These are phyloP conservation scores for Etheostoma nigrum DNA, from an alignment of 2,797 vertebrate genomes.

Conservation along the genomic window DNA sequence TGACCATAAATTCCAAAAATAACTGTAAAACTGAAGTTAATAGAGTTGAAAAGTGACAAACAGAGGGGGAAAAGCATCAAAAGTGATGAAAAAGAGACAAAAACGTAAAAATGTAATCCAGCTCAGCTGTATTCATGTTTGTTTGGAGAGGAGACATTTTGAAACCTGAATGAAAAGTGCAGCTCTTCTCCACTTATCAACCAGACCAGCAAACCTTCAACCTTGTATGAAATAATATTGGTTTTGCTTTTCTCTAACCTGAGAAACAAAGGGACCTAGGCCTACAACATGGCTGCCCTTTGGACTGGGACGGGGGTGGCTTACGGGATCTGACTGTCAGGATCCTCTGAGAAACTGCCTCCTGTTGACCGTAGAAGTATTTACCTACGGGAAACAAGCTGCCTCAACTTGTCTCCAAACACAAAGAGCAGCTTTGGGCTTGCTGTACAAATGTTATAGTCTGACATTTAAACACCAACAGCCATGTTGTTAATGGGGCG, in stretches of 20 bases:
- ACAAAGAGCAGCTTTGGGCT: neutral
- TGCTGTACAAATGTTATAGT: neutral
- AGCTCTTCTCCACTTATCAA: neutral
- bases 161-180: neutral
- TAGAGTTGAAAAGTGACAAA: no score
- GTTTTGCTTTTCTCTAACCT: no score
- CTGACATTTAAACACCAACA: neutral
- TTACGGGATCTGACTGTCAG: neutral
- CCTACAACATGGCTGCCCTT: neutral
- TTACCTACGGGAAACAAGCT: neutral
- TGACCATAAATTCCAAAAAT: no score
- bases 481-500: neutral
- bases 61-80: no score
- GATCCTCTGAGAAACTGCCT: neutral
- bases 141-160: neutral
- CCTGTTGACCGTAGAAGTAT: slow-evolving; percentile 46
- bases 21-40: no score
- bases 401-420: neutral
- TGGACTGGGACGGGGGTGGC: neutral
- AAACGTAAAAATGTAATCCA: no score
- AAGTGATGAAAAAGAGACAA: no score
- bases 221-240: no score
- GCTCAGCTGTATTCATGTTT: no score
- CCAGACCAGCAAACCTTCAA: neutral
- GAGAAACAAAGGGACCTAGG: neutral